Evolutionary conservation across 2,888 invertebrate species (phyloP).

Genomic region (Oegoconia quadripuncta): DNA sequence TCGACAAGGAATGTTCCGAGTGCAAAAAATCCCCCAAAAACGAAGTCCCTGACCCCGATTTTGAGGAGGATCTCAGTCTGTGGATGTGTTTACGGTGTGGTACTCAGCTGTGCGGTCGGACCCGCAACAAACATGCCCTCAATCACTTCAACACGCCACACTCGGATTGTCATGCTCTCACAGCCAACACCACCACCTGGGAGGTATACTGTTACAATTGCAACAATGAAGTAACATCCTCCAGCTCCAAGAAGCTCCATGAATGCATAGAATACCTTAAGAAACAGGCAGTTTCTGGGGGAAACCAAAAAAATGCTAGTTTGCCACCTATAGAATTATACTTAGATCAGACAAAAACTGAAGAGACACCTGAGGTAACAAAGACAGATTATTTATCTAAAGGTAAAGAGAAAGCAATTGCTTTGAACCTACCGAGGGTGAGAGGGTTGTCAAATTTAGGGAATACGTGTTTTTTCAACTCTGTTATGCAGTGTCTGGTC

Average conservation of each 20-base stretch:
- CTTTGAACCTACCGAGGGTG: conserved; percentile 74
- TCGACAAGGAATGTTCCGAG: conserved; percentile 77
- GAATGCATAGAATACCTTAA: conserved; percentile 87
- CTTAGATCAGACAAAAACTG: conserved; percentile 39
- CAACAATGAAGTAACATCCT: conserved; percentile 82
- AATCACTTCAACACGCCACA: conserved; percentile 86
- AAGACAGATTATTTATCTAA: conserved; percentile 29
- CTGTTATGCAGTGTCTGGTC: conserved; percentile 95
- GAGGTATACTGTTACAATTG: conserved; percentile 90
- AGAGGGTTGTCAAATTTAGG: conserved; percentile 94
- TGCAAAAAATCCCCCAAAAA: conserved; percentile 74
- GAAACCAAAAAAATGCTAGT: conserved; percentile 34
- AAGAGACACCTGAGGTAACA: conserved; percentile 45
- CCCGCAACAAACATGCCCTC: conserved; percentile 84
- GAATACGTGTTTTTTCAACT: conserved; percentile 98
- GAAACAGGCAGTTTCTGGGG: conserved; percentile 64
- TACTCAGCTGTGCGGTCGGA: conserved; percentile 85
- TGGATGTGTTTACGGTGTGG: conserved; percentile 93
- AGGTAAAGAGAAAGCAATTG: conserved; percentile 55
- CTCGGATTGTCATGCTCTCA: conserved; percentile 87
- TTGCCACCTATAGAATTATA: conserved; percentile 32
- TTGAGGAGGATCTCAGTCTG: conserved; percentile 73
- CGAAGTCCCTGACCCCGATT: conserved; percentile 64
- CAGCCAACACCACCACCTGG: conserved; percentile 85
- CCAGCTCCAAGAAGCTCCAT: conserved; percentile 82